Evolutionary conservation across 2,113 vertebrate species (phyloP).

Genomic region (Coregonus clupeaformis): DNA sequence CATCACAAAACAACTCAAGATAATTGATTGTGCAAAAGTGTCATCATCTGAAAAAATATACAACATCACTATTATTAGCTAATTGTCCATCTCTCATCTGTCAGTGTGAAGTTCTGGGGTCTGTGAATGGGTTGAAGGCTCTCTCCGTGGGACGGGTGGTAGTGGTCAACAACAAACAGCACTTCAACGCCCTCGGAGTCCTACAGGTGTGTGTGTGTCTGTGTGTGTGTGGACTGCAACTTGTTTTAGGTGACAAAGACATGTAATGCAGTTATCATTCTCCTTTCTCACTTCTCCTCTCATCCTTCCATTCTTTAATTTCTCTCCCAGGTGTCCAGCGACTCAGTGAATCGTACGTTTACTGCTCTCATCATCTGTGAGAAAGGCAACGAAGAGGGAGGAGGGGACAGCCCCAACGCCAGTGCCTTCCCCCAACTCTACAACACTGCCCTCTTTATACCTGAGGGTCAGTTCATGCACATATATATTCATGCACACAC

Average conservation of each 20-base stretch:
- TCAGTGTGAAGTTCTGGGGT: conserved; percentile 80
- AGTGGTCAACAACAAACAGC: conserved; percentile 77
- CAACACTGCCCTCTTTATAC: conserved; percentile 79
- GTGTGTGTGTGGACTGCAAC: not conserved
- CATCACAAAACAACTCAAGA: too few species aligned
- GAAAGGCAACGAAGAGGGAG: conserved; percentile 71
- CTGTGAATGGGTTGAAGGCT: conserved; percentile 82
- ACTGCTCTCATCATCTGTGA: conserved; percentile 76
- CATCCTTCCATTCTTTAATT: not conserved
- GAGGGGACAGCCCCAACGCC: conserved; percentile 26
- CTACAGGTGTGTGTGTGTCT: conserved; percentile 75
- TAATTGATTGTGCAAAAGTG: too few species aligned
- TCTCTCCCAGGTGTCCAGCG: conserved; percentile 79
- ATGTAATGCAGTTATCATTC: too few species aligned
- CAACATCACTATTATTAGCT: not conserved
- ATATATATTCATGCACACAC: not conserved
- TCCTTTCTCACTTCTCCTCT: not conserved
- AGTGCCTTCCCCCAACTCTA: conserved; percentile 69
- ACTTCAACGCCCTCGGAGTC: conserved; percentile 80
- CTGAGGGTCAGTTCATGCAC: conserved; percentile 71
- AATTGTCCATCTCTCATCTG: not conserved
- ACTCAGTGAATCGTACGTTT: conserved; percentile 78
- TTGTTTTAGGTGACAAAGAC: not conserved
- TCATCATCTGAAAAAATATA: too few species aligned
- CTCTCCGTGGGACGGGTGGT: conserved; percentile 83